Conservation (phyloP, 2,797 vertebrate genomes). For the Pipistrellus nathusii region DNA sequence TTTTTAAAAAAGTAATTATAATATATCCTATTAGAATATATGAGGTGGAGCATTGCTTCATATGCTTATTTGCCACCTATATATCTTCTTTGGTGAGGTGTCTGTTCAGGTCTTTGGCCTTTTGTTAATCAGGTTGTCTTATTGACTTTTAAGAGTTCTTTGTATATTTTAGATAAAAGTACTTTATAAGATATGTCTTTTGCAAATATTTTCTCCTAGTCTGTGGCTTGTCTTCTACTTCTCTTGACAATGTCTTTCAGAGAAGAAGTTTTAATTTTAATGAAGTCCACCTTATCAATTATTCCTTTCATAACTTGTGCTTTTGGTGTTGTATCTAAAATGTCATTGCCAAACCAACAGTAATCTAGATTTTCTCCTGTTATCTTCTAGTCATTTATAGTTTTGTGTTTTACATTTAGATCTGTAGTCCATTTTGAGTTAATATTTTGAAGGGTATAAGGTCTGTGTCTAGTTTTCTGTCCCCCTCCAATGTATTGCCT, state of each 20-base stretch:
- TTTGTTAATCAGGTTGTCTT: slow-evolving; percentile 29
- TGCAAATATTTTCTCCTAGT: slow-evolving; percentile 39
- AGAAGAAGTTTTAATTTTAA: slow-evolving; percentile 38
- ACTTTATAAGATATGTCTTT: not conserved
- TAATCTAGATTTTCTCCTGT: not conserved
- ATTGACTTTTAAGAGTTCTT: slow-evolving; percentile 16
- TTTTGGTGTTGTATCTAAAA: not conserved
- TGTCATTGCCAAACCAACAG: not conserved
- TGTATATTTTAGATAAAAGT: not conserved
- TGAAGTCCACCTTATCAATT: not conserved
- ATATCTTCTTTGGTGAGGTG: not conserved
- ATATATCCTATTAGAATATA: too few relatives aligned
- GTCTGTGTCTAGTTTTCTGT: not conserved
- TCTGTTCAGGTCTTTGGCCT: not conserved
- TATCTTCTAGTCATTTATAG: not conserved
- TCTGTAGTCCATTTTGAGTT: slow-evolving; percentile 27
- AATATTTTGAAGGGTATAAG: not conserved
- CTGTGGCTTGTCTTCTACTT: not conserved
- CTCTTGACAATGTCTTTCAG: slow-evolving; percentile 35
- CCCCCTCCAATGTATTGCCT: not conserved
- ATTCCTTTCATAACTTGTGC: not conserved
- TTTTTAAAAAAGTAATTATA: too few relatives aligned
- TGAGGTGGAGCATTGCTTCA: not conserved
- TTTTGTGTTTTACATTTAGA: slow-evolving; percentile 38
- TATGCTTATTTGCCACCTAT: not conserved